Evolutionary conservation across 2,113 vertebrate genomes (phyloP), one percentile per base, ranked within the genome.

Genomic region (Callocephalon fimbriatum): DNA sequence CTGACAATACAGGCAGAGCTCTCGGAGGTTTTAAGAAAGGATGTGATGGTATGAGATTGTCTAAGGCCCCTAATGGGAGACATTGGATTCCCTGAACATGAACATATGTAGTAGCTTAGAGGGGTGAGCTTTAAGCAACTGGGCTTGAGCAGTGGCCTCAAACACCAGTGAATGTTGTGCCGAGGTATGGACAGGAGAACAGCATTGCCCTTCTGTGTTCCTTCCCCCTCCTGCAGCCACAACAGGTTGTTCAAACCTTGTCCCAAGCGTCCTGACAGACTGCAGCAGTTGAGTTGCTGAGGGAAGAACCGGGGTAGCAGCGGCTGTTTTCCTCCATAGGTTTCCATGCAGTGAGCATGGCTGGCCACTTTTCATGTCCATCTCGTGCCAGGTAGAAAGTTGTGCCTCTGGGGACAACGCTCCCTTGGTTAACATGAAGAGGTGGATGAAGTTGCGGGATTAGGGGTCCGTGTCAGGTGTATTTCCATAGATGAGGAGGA

Each of bases 391-490:
- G 13, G 37, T 6, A 20, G n/a, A 48, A 58, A 62, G 38, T 15
- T 2, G 0, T 26, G 21, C 23, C 31, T 51, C 37, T 51, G 53
- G 53, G 47, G 23, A 50, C 47, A 59, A 45, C 0, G 0, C 3
- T 48, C 11, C 42, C 47, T 54, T 25, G 25, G 18, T 48, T 56
- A 58, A 31, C 38, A 17, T 0, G 5, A 75, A 50, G 75, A 68
- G 7, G 10, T 25, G 62, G 44, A 17, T 35, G n/a, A 75, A 67
- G 32, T 2, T 47, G 72, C 48, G 91, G 70, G 68, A 27, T 12
- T 0, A 2, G 25, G n/a, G 16, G 37, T 38, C 21, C 48, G 16
- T 1, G 0, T 32, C 7, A 31, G 66, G 23, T 15, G 7, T 9
- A 5, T 26, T 35, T 76, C 58, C 7, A 1, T 3, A 11, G 3